Evolutionary conservation across 2,113 vertebrate genomes (phyloP).

Genomic region (Cyanoderma ruficeps): DNA sequence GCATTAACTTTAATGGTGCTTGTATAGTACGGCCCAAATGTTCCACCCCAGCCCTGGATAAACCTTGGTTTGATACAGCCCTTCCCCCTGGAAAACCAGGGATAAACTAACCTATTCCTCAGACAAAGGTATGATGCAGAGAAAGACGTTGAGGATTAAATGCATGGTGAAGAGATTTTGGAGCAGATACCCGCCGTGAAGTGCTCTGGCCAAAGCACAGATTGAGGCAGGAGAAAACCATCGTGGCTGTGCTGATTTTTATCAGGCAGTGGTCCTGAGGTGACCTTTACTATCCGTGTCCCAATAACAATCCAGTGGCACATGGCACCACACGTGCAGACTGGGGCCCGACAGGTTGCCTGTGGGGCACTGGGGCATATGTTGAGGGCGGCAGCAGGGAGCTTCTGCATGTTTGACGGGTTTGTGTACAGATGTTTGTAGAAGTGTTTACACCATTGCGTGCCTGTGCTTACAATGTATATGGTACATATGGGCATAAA

Average conservation of each 20-base stretch:
- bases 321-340: neutral
- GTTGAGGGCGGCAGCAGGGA: neutral
- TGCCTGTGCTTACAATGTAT: constrained; percentile 47
- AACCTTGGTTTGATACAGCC: neutral
- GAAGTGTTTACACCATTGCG: constrained; percentile 55
- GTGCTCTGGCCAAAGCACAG: neutral
- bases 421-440: constrained; percentile 48
- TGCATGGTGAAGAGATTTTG: neutral
- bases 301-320: accelerated
- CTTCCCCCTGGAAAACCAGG: neutral
- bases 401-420: neutral
- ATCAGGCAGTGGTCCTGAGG: accelerated
- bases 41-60: neutral
- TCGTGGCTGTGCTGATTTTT: neutral
- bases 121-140: neutral
- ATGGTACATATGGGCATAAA: constrained; percentile 60
- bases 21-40: neutral
- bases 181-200: accelerated
- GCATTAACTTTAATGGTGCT: neutral
- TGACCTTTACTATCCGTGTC: neutral
- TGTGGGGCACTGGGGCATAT: accelerated
- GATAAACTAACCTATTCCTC: neutral
- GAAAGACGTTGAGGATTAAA: neutral
- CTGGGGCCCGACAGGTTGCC: neutral
- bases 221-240: neutral